Percentiles rank a stretch among this genome's conserved stretches.
Evolutionary conservation across 2,113 vertebrate genomes (phyloP).

Genomic region (Anser brachyrhynchus): DNA sequence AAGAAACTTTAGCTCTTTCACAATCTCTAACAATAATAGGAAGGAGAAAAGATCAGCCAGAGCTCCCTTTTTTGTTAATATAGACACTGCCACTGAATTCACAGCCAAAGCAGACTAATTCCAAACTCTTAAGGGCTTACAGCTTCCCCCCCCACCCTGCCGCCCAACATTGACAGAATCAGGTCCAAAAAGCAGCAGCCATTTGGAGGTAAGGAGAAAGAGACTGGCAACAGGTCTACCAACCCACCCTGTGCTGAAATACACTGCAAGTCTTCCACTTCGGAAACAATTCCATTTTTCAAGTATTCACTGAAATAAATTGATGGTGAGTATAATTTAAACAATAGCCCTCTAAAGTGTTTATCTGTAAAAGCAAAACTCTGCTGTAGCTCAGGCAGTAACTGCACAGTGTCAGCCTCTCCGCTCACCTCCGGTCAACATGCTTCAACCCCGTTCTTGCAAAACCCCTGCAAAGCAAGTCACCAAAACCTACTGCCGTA

Average conservation of each 20-base stretch:
- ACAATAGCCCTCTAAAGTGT: neutral
- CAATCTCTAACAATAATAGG: neutral
- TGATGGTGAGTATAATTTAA: neutral
- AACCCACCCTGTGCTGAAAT: neutral
- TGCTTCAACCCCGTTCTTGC: neutral
- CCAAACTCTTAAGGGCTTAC: neutral
- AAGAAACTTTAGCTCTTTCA: neutral
- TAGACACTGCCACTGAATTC: neutral
- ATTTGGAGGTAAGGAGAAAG: neutral
- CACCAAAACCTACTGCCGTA: neutral
- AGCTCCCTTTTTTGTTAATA: neutral
- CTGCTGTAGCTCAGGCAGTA: neutral
- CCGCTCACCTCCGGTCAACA: neutral
- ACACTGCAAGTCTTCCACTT: neutral
- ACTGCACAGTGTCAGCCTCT: neutral
- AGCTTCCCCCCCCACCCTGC: neutral
- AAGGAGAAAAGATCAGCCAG: neutral
- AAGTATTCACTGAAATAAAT: neutral
- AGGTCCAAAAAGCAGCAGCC: neutral
- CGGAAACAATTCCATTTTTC: neutral
- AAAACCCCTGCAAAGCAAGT: neutral
- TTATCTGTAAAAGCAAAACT: neutral
- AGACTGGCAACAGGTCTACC: neutral
- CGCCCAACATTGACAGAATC: neutral
- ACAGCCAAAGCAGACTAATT: neutral